Conservation (phyloP, 2,113 vertebrate species). For the Thinocorus orbignyianus region DNA sequence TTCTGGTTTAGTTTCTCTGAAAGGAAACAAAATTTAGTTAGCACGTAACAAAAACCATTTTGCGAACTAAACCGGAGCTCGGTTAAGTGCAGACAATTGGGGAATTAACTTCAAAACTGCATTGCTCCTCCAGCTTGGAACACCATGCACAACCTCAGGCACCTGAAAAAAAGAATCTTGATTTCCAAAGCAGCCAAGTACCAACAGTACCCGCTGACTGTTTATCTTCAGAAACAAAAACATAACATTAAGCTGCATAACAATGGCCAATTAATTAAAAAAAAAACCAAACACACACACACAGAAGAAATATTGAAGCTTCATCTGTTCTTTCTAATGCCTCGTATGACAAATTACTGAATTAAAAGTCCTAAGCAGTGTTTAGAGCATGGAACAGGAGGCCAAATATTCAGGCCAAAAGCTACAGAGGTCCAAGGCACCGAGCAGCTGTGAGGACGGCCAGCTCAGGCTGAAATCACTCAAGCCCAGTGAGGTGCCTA, state of each 20-base stretch:
- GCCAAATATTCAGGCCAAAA: constrained; percentile 40
- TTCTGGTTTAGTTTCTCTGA: constrained; percentile 8
- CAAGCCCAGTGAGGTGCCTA: neutral
- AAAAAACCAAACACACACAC: neutral
- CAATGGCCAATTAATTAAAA: neutral
- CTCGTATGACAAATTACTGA: neutral
- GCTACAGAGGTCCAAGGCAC: constrained; percentile 24
- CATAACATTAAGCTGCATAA: neutral
- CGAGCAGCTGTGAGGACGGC: neutral
- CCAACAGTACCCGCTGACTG: neutral
- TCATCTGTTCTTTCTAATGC: neutral
- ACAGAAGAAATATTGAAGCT: neutral
- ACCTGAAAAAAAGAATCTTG: neutral
- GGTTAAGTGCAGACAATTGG: neutral
- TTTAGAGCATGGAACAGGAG: neutral
- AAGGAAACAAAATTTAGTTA: neutral
- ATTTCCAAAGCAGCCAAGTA: constrained; percentile 13
- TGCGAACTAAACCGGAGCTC: neutral
- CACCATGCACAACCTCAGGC: neutral
- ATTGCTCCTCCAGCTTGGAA: neutral
- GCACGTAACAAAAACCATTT: neutral
- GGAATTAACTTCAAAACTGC: constrained; percentile 36
- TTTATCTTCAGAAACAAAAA: constrained; percentile 18
- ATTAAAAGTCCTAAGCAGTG: neutral
- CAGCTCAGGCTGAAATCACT: neutral